phyloP scores from a whole-genome alignment of 2,797 vertebrate genomes.

The Danio tinwini region DNA sequence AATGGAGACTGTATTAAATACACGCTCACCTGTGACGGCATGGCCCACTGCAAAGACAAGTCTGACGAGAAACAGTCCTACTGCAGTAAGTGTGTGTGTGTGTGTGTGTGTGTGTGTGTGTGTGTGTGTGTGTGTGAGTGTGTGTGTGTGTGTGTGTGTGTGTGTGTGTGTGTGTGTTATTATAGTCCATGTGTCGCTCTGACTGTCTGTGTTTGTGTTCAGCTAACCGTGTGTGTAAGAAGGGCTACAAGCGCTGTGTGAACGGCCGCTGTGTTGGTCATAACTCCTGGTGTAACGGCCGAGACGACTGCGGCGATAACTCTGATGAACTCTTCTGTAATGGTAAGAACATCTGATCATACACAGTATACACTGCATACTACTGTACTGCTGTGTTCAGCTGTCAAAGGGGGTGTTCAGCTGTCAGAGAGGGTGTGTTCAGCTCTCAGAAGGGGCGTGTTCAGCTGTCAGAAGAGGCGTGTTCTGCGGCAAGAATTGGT shows the following conservation, averaged over 20 bases:
- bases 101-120: slow-evolving; percentile 69
- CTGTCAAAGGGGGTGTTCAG: no score
- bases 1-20: slow-evolving; percentile 83
- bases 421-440: no score
- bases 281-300: slow-evolving; percentile 86
- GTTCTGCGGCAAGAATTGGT: no score
- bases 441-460: no score
- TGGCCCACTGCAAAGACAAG: slow-evolving; percentile 86
- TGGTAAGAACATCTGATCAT: slow-evolving; percentile 72
- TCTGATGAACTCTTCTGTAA: slow-evolving; percentile 94
- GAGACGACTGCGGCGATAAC: slow-evolving; percentile 91
- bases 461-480: no score
- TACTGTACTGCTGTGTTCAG: no score
- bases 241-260: slow-evolving; percentile 88
- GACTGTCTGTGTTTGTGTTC: slow-evolving; percentile 55
- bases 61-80: slow-evolving; percentile 88
- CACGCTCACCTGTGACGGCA: slow-evolving; percentile 83
- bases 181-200: background rate
- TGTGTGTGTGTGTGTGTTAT: background rate
- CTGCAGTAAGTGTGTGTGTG: slow-evolving; percentile 79
- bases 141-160: slow-evolving; percentile 26
- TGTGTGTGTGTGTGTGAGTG: slow-evolving; percentile 70
- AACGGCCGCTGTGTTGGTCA: slow-evolving; percentile 88
- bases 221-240: slow-evolving; percentile 92
- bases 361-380: no score